Evolutionary conservation across 2,113 vertebrate species (phyloP), one percentile per base, ranked within the genome.

Genomic region (Poeciliopsis turrubarensis): DNA sequence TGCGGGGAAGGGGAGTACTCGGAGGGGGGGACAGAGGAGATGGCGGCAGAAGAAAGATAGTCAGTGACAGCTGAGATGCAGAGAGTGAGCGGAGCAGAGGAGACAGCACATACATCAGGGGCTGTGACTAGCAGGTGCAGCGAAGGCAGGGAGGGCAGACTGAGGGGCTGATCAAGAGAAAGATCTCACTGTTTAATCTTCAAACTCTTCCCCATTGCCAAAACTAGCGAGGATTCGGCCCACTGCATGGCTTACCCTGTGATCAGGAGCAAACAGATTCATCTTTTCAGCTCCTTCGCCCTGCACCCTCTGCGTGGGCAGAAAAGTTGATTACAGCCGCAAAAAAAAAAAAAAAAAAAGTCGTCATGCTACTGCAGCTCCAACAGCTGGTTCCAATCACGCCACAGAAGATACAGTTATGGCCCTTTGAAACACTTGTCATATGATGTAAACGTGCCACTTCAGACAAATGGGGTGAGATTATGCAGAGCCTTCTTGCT

Each of bases 181-280:
- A 93, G 94, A 92, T 90, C 90, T 87, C 91, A 76, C 82, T 95
- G 94, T 94, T 92, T 89, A 89, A 92, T 92, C 90, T 90, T 83
- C 85, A 92, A 88, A 87, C 82, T 86, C 87, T 87, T 91, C 90
- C 90, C 10, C 80, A 27, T 73, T 71, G 84, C 77, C 87, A 86
- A 70, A 37, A 86, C 78, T 72, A 85, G 89, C 80, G 60, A 83
- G 74, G 80, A 91, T 90, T 81, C 81, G 89, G 87, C 79, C 89
- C 86, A 68, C 84, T 86, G 81, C 73, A 76, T 87, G 84, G 85
- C 73, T 87, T 81, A 87, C 89, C 90, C 88, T 93, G 87, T 91
- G 91, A 94, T 93, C 81, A 89, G 88, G 83, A 85, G 88, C 79
- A 41, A 89, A 88, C 91, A 81, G 81, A 90, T 92, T 92, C 87